These are phyloP conservation scores for Pipra filicauda DNA, from an alignment of 2,113 vertebrate genomes.

Conservation along the genomic window DNA sequence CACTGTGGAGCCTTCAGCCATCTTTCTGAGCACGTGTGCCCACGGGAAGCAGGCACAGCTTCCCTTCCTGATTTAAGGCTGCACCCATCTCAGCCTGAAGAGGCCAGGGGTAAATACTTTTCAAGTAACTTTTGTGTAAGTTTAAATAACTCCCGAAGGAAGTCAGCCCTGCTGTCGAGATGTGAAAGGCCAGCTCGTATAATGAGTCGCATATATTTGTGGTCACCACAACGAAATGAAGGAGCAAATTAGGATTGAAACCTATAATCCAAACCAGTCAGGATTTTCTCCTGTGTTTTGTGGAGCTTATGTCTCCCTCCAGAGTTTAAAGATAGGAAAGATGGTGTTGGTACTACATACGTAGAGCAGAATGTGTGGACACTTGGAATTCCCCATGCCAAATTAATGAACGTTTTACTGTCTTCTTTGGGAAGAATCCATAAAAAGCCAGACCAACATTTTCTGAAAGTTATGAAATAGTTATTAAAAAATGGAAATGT, in stretches of 20 bases:
- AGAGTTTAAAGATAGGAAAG: conserved; percentile 31
- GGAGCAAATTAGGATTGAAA: background rate
- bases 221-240: background rate
- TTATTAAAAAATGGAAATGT: conserved; percentile 40
- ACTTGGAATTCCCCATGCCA: background rate
- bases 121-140: background rate
- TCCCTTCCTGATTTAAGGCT: background rate
- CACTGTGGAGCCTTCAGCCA: background rate
- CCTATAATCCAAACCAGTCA: background rate
- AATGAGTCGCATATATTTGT: background rate
- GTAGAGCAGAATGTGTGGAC: background rate
- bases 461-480: conserved; percentile 18
- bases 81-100: background rate
- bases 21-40: background rate
- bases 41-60: background rate
- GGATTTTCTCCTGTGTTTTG: background rate
- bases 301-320: conserved; percentile 46
- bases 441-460: conserved; percentile 18
- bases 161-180: background rate
- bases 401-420: background rate
- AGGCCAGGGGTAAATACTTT: background rate
- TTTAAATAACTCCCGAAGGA: background rate
- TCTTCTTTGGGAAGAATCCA: background rate
- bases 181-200: background rate
- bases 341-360: background rate